Evolutionary conservation across 92 coral and sea anemone genomes (phyloP).

Genomic region (Umimayanthus kanabou): DNA sequence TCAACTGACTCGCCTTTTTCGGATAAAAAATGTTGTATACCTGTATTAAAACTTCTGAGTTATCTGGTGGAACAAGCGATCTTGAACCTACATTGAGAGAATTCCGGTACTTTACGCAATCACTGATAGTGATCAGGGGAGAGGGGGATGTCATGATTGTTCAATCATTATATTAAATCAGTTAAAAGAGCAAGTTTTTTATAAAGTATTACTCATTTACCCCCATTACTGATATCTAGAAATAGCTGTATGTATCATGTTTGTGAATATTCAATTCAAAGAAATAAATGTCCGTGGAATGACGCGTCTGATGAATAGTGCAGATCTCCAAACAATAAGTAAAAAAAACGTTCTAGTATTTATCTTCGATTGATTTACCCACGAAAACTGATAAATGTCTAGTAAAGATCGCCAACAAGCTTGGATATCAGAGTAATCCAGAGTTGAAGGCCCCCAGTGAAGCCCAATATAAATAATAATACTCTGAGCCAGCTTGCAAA

Average conservation of each 20-base stretch:
- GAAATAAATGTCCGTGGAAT: not conserved
- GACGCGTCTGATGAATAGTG: not conserved
- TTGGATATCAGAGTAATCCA: not conserved
- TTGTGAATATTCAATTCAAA: not conserved
- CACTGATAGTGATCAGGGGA: too few species aligned
- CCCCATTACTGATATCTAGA: not conserved
- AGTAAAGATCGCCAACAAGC: not conserved
- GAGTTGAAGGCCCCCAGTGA: not conserved
- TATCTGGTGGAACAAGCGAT: not conserved
- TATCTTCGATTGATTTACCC: not conserved
- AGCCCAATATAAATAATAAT: too few species aligned
- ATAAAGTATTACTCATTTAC: too few species aligned
- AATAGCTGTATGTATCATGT: not conserved
- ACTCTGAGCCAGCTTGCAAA: too few species aligned
- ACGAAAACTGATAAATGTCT: not conserved
- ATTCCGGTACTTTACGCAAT: not conserved
- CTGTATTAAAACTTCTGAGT: too few species aligned
- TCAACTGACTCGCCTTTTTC: not conserved
- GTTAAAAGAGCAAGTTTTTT: not conserved
- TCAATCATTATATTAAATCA: not conserved
- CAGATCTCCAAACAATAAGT: too few species aligned
- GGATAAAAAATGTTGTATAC: not conserved
- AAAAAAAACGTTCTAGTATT: not conserved
- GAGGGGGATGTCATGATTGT: not conserved
- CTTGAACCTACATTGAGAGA: not conserved